A percentile compares a stretch with the other conserved stretches of the same genome.
These are phyloP conservation scores for Rhabdornis inornatus DNA, from an alignment of 2,113 vertebrate genomes.

Conservation along the genomic window DNA sequence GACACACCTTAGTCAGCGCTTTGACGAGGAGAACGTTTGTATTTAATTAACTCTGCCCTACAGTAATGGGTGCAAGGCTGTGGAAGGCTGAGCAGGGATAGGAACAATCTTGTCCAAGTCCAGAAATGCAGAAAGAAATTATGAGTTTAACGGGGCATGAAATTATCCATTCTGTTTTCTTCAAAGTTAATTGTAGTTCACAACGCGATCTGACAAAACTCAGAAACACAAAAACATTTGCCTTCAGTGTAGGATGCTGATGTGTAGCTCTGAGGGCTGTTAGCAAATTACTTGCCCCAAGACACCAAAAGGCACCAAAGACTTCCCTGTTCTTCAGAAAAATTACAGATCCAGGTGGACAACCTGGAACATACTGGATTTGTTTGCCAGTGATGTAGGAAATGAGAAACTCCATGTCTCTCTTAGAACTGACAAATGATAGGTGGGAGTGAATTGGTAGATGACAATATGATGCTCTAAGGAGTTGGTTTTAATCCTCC, in stretches of 20 bases:
- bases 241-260: neutral
- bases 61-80: neutral
- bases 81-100: neutral
- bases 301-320: neutral
- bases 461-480: neutral
- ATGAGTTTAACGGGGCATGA: slow-evolving; percentile 52
- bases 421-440: neutral
- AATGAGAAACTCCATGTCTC: neutral
- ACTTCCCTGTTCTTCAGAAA: neutral
- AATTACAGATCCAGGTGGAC: neutral
- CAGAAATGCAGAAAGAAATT: slow-evolving; percentile 50
- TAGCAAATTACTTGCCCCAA: neutral
- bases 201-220: neutral
- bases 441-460: neutral
- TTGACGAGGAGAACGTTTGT: neutral
- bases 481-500: neutral
- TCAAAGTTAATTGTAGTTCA: slow-evolving; percentile 23
- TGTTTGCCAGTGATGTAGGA: neutral
- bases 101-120: neutral
- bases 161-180: slow-evolving; percentile 43
- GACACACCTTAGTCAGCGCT: neutral
- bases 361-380: neutral
- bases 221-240: neutral
- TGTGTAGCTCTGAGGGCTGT: neutral
- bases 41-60: slow-evolving; percentile 33